A percentile compares a stretch with the other conserved stretches of the same genome.
phyloP scores from a whole-genome alignment of 2,113 vertebrate species.

The Edolisoma coerulescens region DNA sequence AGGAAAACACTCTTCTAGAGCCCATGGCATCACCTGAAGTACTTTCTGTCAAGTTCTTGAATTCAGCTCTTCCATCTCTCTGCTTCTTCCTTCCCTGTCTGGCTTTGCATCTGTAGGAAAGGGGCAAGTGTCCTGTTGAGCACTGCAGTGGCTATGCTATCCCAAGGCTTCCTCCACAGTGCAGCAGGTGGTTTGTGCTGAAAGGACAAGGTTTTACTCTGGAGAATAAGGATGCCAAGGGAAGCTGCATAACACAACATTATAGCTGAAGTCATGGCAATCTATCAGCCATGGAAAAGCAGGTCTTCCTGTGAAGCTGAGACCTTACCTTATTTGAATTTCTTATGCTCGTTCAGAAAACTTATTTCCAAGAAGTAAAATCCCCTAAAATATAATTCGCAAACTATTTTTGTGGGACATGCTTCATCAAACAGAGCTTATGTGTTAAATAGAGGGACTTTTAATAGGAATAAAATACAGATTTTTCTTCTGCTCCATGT shows the following conservation, averaged over 20 bases:
- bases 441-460: neutral
- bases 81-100: neutral
- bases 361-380: neutral
- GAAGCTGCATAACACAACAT: neutral
- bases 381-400: neutral
- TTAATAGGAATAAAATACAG: neutral
- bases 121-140: neutral
- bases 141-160: rapidly evolving
- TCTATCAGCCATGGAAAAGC: neutral
- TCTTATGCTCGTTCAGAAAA: neutral
- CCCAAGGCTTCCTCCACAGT: neutral
- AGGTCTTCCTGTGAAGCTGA: neutral
- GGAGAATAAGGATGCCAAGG: neutral
- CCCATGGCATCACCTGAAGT: neutral
- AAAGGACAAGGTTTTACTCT: neutral
- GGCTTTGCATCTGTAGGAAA: neutral
- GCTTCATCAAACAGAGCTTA: neutral
- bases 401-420: neutral
- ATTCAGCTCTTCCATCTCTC: neutral
- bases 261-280: neutral
- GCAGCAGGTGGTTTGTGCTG: neutral
- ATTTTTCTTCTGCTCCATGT: neutral
- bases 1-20: neutral
- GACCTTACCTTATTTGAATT: neutral
- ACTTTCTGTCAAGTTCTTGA: neutral